Base-by-base conservation (phyloP, 2,888 invertebrate species). In the Luperina testacea region DNA sequence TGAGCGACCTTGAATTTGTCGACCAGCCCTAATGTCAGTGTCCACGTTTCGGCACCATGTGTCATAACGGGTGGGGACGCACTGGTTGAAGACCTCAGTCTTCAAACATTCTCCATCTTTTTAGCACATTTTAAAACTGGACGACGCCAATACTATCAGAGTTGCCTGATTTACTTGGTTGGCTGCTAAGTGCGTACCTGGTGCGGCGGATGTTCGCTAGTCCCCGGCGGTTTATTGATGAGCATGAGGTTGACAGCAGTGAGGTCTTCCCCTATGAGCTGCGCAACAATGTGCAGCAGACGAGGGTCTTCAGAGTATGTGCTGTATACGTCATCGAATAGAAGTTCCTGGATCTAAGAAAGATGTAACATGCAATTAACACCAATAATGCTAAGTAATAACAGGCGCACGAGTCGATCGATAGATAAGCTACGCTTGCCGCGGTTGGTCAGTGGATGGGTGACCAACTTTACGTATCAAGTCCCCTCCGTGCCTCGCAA, bases 201-300 rank as follows among this genome's bases (percentile, higher is more conserved):
- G 93, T 98, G 98, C 4, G 98, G 94, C 0, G 98, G 98, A 93
- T 98, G 98, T n/a, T 97, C 94, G 2, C 97, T 97, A 1, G 97
- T 97, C 92, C 98, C 98, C 0, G 99, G 99, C 0, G 99, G 98
- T 90, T 98, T 98, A 92, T 99, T 99, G 90, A 99, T 98, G 53
- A 99, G 95, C 99, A 99, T 99, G 45, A 98, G 98, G 94, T 99
- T 98, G 93, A 98, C 97, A 0, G 98, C 98, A 88, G 98, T 97
- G 32, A 98, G 96, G 91, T 98, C 97, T 86, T 98, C 97, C 0
- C 98, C 98, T 32, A 98, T 97, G 32, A 99, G 97, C 88, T 97
- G 97, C 81, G 98, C 97, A 27, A 98, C 97, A 80, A 98, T 97
- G 86, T 98, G 97, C 77, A 98, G 92, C 17, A 99, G 90, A 82